Evolutionary conservation across 2,888 invertebrate species (phyloP).

Genomic region (Nebria brevicollis): DNA sequence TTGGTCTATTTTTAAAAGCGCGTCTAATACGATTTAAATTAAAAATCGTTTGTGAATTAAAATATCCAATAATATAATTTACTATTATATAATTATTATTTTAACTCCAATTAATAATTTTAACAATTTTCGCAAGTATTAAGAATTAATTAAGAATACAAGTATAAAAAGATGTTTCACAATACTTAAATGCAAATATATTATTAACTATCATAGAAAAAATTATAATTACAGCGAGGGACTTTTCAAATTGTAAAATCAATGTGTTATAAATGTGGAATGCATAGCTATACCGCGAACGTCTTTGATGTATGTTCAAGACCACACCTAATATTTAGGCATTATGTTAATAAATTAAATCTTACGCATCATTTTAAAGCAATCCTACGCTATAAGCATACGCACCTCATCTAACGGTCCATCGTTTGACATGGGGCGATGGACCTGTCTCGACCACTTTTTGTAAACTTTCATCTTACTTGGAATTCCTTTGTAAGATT

Average conservation of each 20-base stretch:
- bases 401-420: slow-evolving; percentile 33
- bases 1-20: background rate
- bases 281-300: background rate
- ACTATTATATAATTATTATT: too few relatives aligned
- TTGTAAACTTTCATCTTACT: slow-evolving; percentile 46
- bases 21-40: background rate
- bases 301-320: background rate
- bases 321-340: slow-evolving; percentile 22
- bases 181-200: too few relatives aligned
- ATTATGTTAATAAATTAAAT: slow-evolving; percentile 38
- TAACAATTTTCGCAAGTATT: too few relatives aligned
- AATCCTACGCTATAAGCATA: slow-evolving; percentile 8
- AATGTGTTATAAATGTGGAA: background rate
- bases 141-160: too few relatives aligned
- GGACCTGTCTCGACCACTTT: slow-evolving; percentile 43
- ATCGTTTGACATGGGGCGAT: slow-evolving; percentile 32
- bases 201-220: too few relatives aligned
- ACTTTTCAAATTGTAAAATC: too few relatives aligned
- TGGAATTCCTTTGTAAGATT: slow-evolving; percentile 47
- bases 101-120: too few relatives aligned
- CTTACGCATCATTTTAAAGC: slow-evolving; percentile 14
- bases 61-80: too few relatives aligned
- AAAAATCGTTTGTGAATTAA: background rate
- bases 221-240: too few relatives aligned
- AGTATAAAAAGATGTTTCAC: too few relatives aligned